Percentiles rank a stretch among this genome's conserved stretches.
phyloP scores from a whole-genome alignment of 1,140 invertebrate species.

The Lepidurus apus region DNA sequence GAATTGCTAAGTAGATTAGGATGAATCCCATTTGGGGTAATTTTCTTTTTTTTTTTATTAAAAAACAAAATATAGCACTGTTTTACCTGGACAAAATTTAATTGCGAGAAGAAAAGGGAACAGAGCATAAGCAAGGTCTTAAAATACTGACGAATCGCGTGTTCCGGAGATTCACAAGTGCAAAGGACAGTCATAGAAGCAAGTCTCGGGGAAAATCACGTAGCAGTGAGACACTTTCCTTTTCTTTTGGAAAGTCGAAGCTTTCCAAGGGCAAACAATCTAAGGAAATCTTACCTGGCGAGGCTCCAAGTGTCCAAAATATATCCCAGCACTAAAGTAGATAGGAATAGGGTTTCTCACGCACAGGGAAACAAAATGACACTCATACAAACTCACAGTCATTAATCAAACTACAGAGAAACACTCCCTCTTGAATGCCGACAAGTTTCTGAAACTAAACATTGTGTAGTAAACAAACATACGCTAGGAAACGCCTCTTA shows the following conservation, averaged over 20 bases:
- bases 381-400: not conserved
- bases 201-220: slow-evolving; percentile 14
- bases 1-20: no score
- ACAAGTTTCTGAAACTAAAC: no score
- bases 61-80: not conserved
- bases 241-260: not conserved
- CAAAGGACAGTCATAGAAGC: not conserved
- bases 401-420: no score
- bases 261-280: not conserved
- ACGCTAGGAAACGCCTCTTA: not conserved
- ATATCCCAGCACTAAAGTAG: not conserved
- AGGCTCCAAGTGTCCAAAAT: not conserved
- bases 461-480: no score
- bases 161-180: not conserved
- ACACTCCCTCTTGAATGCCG: no score
- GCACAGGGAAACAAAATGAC: not conserved
- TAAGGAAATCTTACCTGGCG: not conserved
- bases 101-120: not conserved
- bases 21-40: not conserved
- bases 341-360: not conserved
- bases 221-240: not conserved
- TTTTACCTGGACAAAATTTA: not conserved
- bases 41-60: not conserved
- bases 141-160: slow-evolving; percentile 19
- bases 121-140: not conserved